These are phyloP conservation scores for Macrotis lagotis DNA, from an alignment of 2,113 vertebrate species.

Conservation along the genomic window DNA sequence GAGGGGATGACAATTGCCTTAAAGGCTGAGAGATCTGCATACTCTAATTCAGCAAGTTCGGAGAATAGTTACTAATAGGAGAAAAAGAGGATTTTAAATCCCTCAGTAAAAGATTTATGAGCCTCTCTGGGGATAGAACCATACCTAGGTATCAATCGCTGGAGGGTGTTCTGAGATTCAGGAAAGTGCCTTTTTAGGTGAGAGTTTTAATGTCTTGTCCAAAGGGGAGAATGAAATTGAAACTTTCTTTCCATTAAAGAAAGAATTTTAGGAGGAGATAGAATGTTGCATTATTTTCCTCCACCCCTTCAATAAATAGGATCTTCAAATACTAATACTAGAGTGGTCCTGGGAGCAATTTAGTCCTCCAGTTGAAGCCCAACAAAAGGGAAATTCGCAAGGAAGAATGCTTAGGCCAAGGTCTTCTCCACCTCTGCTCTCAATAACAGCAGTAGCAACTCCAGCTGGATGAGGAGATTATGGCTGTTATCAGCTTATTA, in stretches of 20 bases:
- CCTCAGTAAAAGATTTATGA: constrained; percentile 13
- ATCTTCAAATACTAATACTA: constrained; percentile 20
- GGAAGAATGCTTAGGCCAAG: neutral
- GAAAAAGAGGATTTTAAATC: constrained; percentile 53
- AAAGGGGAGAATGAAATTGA: neutral
- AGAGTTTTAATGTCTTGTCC: neutral
- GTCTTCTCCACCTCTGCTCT: neutral
- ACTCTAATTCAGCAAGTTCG: constrained; percentile 56
- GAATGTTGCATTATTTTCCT: neutral
- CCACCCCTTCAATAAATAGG: neutral
- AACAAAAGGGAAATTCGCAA: neutral
- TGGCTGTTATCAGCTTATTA: neutral
- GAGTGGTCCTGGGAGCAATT: neutral
- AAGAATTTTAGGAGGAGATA: neutral
- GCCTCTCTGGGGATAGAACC: constrained; percentile 17
- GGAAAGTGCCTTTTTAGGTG: constrained; percentile 2
- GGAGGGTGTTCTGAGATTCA: constrained; percentile 1
- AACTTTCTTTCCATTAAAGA: neutral
- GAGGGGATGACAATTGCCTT: constrained; percentile 66
- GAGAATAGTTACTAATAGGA: constrained; percentile 47
- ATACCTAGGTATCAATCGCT: constrained; percentile 25
- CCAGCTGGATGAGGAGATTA: neutral
- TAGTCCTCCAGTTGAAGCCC: neutral
- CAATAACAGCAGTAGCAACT: neutral
- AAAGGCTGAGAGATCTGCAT: constrained; percentile 54